Evolutionary conservation across 2,888 invertebrate genomes (phyloP).

Genomic region (Dimorphilus gyrociliatus): DNA sequence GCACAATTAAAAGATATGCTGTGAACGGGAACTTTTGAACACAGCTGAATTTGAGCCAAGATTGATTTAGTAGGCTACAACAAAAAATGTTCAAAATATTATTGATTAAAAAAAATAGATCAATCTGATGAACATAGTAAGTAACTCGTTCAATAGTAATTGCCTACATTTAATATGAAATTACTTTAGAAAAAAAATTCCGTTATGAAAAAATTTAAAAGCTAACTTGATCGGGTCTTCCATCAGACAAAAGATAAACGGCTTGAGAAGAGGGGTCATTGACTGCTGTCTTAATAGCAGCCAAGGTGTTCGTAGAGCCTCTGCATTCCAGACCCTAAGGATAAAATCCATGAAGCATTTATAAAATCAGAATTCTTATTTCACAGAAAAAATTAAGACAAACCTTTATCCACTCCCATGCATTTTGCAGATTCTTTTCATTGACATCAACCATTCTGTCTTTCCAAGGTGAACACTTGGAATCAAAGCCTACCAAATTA

Average conservation of each 20-base stretch:
- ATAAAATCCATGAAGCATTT: constrained; percentile 18
- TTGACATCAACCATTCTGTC: constrained; percentile 32
- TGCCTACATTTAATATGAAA: too few species aligned
- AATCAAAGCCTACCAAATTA: constrained; percentile 33
- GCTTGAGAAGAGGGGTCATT: constrained; percentile 33
- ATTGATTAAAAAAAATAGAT: too few species aligned
- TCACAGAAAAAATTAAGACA: too few species aligned
- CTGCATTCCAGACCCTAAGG: constrained; percentile 25
- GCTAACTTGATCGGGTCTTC: constrained; percentile 35
- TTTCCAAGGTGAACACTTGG: constrained; percentile 26
- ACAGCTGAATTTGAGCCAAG: constrained; percentile 33
- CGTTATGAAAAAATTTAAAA: neutral
- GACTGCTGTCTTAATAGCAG: constrained; percentile 31
- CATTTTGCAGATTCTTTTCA: constrained; percentile 26
- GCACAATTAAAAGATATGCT: constrained; percentile 38
- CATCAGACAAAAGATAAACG: constrained; percentile 36
- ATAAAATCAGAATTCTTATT: constrained; percentile 1
- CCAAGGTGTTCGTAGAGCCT: constrained; percentile 36
- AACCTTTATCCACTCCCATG: constrained; percentile 21
- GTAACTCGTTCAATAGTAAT: too few species aligned
- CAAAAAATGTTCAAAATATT: neutral
- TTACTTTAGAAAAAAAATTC: too few species aligned
- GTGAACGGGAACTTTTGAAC: constrained; percentile 32
- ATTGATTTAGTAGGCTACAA: constrained; percentile 33
- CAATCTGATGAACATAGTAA: too few species aligned